Percentiles rank a stretch among this genome's conserved stretches.
Conservation (phyloP, 2,113 vertebrate genomes). For the Limanda limanda region DNA sequence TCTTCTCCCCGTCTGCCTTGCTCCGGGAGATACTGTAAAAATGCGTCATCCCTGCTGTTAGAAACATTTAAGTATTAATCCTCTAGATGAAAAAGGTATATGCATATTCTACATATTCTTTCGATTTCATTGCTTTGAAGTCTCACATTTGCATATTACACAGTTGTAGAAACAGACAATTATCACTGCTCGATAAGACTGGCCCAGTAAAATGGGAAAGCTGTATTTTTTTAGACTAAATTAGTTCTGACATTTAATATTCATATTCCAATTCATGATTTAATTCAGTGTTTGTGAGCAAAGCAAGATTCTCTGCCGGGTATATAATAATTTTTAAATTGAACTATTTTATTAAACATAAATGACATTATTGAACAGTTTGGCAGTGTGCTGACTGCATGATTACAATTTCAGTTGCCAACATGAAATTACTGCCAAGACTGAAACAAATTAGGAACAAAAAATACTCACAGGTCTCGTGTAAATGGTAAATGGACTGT, state of each 20-base stretch:
- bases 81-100: constrained; percentile 27
- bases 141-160: constrained; percentile 47
- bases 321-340: constrained; percentile 38
- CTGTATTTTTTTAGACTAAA: constrained; percentile 33
- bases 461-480: constrained; percentile 6
- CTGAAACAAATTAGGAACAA: not conserved
- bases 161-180: constrained; percentile 29
- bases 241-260: constrained; percentile 56
- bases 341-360: constrained; percentile 31
- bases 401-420: constrained; percentile 30
- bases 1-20: constrained; percentile 12
- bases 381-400: constrained; percentile 21
- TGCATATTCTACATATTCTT: constrained; percentile 29
- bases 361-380: constrained; percentile 32
- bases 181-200: not conserved
- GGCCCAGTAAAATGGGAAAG: constrained; percentile 27
- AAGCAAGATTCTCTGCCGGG: constrained; percentile 21
- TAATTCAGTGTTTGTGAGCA: constrained; percentile 41
- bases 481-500: not conserved
- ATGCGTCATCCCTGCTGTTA: constrained; percentile 24
- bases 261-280: constrained; percentile 43
- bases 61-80: constrained; percentile 37
- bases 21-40: constrained; percentile 23
- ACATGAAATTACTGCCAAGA: constrained; percentile 20
- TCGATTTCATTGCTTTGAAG: constrained; percentile 57